Conservation (phyloP, 2,888 invertebrate genomes). For the Galerucella calmariensis region DNA sequence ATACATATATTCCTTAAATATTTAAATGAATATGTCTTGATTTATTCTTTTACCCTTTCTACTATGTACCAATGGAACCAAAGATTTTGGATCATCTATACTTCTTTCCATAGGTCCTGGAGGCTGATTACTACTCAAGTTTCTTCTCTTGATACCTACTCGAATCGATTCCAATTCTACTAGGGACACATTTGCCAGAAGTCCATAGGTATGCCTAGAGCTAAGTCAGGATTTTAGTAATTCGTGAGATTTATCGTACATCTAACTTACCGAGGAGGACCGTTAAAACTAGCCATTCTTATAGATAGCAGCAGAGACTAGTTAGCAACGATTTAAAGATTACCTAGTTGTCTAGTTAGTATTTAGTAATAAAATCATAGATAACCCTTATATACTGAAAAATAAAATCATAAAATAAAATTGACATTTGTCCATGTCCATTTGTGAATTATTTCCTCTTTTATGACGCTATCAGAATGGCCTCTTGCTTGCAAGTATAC, state of each 20-base stretch:
- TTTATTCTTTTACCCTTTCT: conserved; percentile 29
- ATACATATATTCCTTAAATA: neutral
- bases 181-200: conserved; percentile 32
- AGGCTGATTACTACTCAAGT: conserved; percentile 17
- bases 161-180: conserved; percentile 29
- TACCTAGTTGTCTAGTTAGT: no score
- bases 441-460: no score
- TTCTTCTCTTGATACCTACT: conserved; percentile 34
- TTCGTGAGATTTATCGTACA: neutral
- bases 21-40: no score
- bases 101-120: conserved; percentile 31
- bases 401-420: no score
- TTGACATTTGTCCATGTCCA: no score
- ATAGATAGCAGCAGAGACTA: no score
- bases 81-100: conserved; percentile 38
- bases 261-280: conserved; percentile 6
- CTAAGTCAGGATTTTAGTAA: neutral
- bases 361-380: no score
- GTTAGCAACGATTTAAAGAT: no score
- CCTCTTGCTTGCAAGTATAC: no score
- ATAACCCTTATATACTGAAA: no score
- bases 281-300: neutral
- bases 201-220: conserved; percentile 24
- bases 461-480: no score
- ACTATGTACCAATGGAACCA: conserved; percentile 35